Evolutionary conservation across 2,797 vertebrate genomes (phyloP).

Genomic region (Apogon talboti): DNA sequence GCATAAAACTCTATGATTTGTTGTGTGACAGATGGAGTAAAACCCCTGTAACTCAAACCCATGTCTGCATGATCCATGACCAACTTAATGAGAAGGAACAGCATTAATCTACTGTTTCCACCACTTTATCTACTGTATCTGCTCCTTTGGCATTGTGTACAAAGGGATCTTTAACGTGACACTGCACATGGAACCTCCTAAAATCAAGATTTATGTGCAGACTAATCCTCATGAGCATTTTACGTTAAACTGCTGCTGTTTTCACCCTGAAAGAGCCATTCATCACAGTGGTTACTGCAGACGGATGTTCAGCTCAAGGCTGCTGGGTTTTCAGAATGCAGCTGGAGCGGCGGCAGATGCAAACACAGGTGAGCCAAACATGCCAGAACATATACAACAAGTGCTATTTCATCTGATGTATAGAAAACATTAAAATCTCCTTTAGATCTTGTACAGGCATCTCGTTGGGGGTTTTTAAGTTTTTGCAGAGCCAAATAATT

Average conservation of each 20-base stretch:
- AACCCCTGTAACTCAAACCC: not conserved
- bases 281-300: conserved; percentile 36
- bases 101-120: conserved; percentile 34
- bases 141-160: conserved; percentile 19
- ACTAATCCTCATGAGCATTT: conserved; percentile 49
- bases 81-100: conserved; percentile 30
- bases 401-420: conserved; percentile 3
- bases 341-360: conserved; percentile 5
- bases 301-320: conserved; percentile 9
- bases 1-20: not conserved
- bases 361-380: conserved; percentile 38
- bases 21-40: conserved; percentile 12
- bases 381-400: conserved; percentile 10
- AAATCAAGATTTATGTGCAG: conserved; percentile 59
- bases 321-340: not conserved
- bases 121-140: conserved; percentile 19
- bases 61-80: conserved; percentile 5
- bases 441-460: conserved; percentile 25
- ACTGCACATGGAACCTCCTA: conserved; percentile 35
- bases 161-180: conserved; percentile 23
- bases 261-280: conserved; percentile 42
- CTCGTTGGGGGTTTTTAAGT: conserved; percentile 36
- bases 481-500: conserved; percentile 60
- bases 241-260: conserved; percentile 50
- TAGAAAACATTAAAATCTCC: conserved; percentile 11